phyloP scores from a whole-genome alignment of 2,888 invertebrate genomes.

The Mythimna impura region DNA sequence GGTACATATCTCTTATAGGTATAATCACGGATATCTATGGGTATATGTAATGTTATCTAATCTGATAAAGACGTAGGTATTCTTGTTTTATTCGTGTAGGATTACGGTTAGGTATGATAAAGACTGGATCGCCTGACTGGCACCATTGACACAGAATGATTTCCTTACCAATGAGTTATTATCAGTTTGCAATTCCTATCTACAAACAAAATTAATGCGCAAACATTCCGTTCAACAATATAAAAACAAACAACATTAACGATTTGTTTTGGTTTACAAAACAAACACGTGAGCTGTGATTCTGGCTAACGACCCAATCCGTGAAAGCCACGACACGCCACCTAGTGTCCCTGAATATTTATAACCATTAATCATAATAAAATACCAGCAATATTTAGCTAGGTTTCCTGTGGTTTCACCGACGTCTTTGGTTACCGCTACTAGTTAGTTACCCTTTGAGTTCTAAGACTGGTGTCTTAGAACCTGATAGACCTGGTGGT shows the following conservation, averaged over 20 bases:
- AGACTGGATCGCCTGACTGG: slow-evolving; percentile 4
- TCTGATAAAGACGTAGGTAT: slow-evolving; percentile 18
- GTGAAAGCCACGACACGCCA: neutral
- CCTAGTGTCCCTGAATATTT: neutral
- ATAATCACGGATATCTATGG: no score
- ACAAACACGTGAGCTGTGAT: neutral
- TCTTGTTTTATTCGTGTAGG: slow-evolving; percentile 6
- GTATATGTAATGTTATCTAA: slow-evolving; percentile 3
- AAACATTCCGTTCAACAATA: neutral
- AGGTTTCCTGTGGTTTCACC: no score
- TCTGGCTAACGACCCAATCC: neutral
- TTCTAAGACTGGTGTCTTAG: no score
- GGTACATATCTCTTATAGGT: slow-evolving; percentile 12
- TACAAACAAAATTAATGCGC: slow-evolving; percentile 16
- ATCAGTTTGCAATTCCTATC: neutral
- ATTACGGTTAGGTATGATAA: slow-evolving; percentile 9
- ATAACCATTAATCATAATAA: neutral
- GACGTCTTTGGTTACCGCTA: no score
- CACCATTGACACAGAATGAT: slow-evolving; percentile 9
- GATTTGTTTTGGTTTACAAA: slow-evolving; percentile 11
- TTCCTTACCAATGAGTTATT: neutral
- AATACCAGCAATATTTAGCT: neutral
- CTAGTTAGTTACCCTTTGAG: no score
- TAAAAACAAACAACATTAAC: slow-evolving; percentile 11
- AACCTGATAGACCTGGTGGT: no score